Evolutionary conservation across 1,140 invertebrate genomes (phyloP).

Genomic region (Ceratoteleas bidentatus): DNA sequence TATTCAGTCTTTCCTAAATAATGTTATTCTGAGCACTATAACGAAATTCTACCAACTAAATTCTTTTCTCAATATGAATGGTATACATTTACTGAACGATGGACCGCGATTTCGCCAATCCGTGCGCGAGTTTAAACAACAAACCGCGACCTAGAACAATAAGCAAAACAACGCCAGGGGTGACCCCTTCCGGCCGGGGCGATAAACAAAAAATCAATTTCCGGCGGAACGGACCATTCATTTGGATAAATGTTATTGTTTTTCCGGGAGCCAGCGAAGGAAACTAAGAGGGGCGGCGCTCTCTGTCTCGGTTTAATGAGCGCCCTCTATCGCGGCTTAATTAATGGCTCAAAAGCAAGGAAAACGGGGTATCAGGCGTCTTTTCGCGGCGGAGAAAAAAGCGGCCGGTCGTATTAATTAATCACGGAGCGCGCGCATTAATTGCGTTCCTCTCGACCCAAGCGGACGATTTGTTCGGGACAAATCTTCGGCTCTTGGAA

Average conservation of each 20-base stretch:
- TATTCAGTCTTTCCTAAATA: too few relatives aligned
- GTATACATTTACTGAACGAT: too few relatives aligned
- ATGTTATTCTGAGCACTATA: too few relatives aligned
- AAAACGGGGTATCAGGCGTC: conserved; percentile 33
- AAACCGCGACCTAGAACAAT: neutral
- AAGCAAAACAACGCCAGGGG: conserved; percentile 8
- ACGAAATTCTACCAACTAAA: too few relatives aligned
- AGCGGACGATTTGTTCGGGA: conserved; percentile 48
- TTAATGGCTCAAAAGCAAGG: conserved; percentile 45
- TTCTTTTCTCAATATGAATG: too few relatives aligned
- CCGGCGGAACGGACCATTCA: conserved; percentile 31
- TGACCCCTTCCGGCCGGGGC: conserved; percentile 9
- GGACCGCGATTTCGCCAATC: too few relatives aligned
- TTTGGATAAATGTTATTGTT: conserved; percentile 46
- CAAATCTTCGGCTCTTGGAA: conserved; percentile 23
- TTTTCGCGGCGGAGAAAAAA: conserved; percentile 40
- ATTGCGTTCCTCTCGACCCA: conserved; percentile 34
- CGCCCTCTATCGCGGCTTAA: conserved; percentile 42
- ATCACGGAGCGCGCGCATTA: conserved; percentile 50
- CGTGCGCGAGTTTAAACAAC: too few relatives aligned
- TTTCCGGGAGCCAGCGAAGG: conserved; percentile 7
- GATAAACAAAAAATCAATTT: conserved; percentile 43
- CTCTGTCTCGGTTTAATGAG: conserved; percentile 15
- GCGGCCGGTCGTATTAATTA: conserved; percentile 49
- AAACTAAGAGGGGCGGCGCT: neutral